Conservation (phyloP, 2,113 vertebrate species). For the Tetrao urogallus region DNA sequence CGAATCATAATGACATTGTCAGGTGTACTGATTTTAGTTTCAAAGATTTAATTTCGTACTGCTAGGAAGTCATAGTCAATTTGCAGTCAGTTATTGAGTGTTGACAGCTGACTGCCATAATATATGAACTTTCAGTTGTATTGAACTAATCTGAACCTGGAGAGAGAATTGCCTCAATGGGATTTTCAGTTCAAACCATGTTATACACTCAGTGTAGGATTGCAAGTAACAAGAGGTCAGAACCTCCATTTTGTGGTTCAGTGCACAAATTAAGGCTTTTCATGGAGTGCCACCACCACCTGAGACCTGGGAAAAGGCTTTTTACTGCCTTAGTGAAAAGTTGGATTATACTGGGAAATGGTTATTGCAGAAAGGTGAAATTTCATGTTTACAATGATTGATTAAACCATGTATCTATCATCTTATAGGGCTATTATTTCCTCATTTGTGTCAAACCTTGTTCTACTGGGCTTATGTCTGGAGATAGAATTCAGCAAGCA, state of each 20-base stretch:
- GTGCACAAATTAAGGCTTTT: conserved; percentile 59
- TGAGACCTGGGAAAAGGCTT: conserved; percentile 41
- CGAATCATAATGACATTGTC: background rate
- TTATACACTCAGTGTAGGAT: conserved; percentile 7
- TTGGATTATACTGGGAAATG: background rate
- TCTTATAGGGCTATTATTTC: background rate
- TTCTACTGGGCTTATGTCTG: background rate
- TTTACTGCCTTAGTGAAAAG: background rate
- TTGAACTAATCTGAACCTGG: conserved; percentile 8
- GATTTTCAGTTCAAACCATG: conserved; percentile 34
- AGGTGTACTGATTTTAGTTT: background rate
- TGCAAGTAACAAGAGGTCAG: conserved; percentile 47
- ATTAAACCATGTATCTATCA: background rate
- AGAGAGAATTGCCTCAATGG: background rate
- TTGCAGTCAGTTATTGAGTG: conserved; percentile 25
- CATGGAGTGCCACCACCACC: conserved; percentile 1
- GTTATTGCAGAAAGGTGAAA: conserved; percentile 11
- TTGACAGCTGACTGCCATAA: conserved; percentile 10
- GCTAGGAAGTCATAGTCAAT: conserved; percentile 26
- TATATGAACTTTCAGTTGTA: conserved; percentile 28
- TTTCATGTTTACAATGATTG: conserved; percentile 29
- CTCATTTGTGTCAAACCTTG: background rate
- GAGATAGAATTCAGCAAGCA: background rate
- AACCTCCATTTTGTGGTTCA: conserved; percentile 63
- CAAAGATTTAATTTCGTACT: conserved; percentile 41